Evolutionary conservation across 2,888 invertebrate species (phyloP), one percentile per base, ranked within the genome.

Genomic region (Thymelicus lineola): DNA sequence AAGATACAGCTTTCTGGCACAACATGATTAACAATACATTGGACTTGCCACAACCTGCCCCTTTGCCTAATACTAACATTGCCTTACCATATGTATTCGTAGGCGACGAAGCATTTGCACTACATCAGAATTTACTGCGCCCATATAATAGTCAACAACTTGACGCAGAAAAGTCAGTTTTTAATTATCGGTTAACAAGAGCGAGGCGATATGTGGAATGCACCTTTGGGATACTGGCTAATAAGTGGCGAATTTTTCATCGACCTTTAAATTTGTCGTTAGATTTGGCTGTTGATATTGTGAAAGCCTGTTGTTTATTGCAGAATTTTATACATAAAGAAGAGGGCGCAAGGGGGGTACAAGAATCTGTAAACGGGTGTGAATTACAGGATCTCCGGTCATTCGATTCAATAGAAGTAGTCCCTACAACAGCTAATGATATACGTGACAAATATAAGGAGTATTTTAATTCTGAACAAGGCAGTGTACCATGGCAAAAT

Each of bases 91-190:
- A 67, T 55, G 59, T 72, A 17, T 72, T 72, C n/a, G 70, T 74
- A 10, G 74, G 58, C 7, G 74, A 74, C 62, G 74, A 72, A 67
- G 73, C 71, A 28, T 75, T 76, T 60, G 72, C 71, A 59, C 58
- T 66, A 36, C 59, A 58, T 15, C n/a, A 36, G 0, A 46, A 66
- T 48, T 46, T 66, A 66, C 66, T 72, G 50, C 69, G 73, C 14
- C 75, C 75, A 50, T 74, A 67, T 63, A 58, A 35, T 65, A 46
- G 74, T 58, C 64, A 71, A 64, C 42, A 71, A 35, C 67, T 74
- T 17, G 58, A 63, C 70, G 59, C 17, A 58, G 58, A 65, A 58
- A 73, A 72, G 38, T 53, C 53, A 28, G 35, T 72, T 38, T 72
- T 70, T 66, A 71, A 74, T 53, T 73, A 74, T 64, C 67, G 74